Base-by-base conservation (phyloP, 2,888 invertebrate species). In the Cyclophora punctaria region DNA sequence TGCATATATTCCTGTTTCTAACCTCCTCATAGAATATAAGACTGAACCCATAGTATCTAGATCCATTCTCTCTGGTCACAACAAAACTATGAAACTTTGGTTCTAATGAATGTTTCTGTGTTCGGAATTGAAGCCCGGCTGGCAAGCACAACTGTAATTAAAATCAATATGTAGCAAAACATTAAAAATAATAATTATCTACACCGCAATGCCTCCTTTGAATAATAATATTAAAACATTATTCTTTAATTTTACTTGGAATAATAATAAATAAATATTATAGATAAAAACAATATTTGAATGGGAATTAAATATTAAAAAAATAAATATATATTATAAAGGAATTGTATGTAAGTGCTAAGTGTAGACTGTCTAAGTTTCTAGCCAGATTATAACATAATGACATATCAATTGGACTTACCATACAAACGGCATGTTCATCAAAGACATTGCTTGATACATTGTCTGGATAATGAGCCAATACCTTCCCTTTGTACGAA, bases 1-100 rank as follows among this genome's bases (percentile, higher is more conserved):
- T 94, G 79, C 97, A 97, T 64, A 99, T 97, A 77, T 97, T 95
- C 48, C 93, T 90, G 81, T 97, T 97, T 51, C 94, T 92, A 61
- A 98, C 97, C 89, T 98, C 97, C 87, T 99, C 99, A 88, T 95
- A 98, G 82, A 99, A 99, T 20, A 98, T 94, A 63, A 97, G 92
- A 72, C 96, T 96, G 72, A 97, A 97, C 54, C 99, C 99, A 89
- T 97, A 98, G 63, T 95, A 94, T 63, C 98, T 91, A 62, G 95
- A 94, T 50, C 98, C 99, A 91, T 99, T 98, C 89, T 99, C 98
- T 66, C 96, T 91, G 7, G 99, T 99, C 56, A 99, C 96, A 50
- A 99, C 93, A 90, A 99, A 99, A 46, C 98, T 96, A 84, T 99
- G 99, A 82, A 98, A 98, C 72, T 91, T 92, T 6, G 98, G 95